Evolutionary conservation across 2,113 vertebrate species (phyloP).

Genomic region (Charina bottae): DNA sequence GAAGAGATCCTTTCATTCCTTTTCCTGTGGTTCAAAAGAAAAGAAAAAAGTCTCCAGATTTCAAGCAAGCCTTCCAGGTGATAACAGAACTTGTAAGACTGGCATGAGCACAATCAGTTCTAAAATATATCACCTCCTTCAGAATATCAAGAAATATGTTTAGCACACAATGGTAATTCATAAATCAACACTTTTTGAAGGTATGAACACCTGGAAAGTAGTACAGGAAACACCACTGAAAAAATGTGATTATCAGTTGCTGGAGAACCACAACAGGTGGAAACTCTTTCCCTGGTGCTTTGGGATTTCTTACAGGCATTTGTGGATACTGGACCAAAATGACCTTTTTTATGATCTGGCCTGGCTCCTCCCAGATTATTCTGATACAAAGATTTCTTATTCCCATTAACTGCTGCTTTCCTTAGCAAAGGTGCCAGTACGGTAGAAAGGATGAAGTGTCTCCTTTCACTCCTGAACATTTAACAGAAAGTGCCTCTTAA

Average conservation of each 20-base stretch:
- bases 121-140: background rate
- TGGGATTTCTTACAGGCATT: background rate
- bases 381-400: background rate
- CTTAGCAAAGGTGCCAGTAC: background rate
- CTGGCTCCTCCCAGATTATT: background rate
- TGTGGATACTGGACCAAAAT: background rate
- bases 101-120: background rate
- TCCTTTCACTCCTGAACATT: background rate
- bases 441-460: background rate
- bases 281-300: background rate
- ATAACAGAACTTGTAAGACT: background rate
- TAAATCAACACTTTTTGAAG: background rate
- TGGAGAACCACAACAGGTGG: background rate
- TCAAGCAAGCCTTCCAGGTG: background rate
- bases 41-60: background rate
- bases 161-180: background rate
- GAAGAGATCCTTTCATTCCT: background rate
- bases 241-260: background rate
- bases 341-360: background rate
- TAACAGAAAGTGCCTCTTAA: background rate
- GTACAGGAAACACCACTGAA: background rate
- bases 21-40: background rate
- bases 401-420: background rate
- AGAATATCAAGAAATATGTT: background rate
- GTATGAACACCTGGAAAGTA: background rate